phyloP scores from a whole-genome alignment of 2,888 invertebrate genomes.

The Microplitis manilae region DNA sequence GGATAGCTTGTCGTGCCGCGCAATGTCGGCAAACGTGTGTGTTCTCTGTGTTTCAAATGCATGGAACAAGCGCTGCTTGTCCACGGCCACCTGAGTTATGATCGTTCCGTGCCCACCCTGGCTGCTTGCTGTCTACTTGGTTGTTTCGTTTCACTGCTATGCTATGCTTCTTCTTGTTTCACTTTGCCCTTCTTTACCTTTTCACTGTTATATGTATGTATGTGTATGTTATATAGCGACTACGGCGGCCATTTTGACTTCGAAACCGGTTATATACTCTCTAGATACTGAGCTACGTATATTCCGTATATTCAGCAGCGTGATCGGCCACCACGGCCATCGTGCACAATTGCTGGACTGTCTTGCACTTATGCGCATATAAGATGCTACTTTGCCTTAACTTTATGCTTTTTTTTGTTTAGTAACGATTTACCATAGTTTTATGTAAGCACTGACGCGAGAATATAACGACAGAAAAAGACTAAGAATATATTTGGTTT shows the following conservation, averaged over 20 bases:
- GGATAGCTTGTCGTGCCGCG: slow-evolving; percentile 54
- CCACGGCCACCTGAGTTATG: slow-evolving; percentile 66
- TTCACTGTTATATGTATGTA: slow-evolving; percentile 4
- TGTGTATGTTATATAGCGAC: slow-evolving; percentile 3
- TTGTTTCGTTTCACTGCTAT: slow-evolving; percentile 19
- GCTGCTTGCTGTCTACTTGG: slow-evolving; percentile 49
- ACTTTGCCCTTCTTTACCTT: slow-evolving; percentile 18
- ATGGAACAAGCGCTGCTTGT: slow-evolving; percentile 66
- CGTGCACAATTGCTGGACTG: slow-evolving; percentile 9
- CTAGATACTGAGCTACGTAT: slow-evolving; percentile 15
- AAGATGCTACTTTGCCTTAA: slow-evolving; percentile 14
- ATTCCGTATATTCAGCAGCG: slow-evolving; percentile 20
- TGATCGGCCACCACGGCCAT: slow-evolving; percentile 15
- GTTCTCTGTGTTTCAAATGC: slow-evolving; percentile 63
- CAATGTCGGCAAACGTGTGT: slow-evolving; percentile 60
- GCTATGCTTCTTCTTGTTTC: slow-evolving; percentile 7
- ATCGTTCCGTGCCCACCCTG: slow-evolving; percentile 64
- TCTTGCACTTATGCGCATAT: slow-evolving; percentile 7
- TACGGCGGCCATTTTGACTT: slow-evolving; percentile 60
- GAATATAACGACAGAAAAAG: not conserved
- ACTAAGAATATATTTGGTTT: not conserved
- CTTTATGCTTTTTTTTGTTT: not conserved
- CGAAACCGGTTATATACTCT: slow-evolving; percentile 56
- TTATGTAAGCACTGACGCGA: not conserved
- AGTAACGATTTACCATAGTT: not conserved